Base-by-base conservation (phyloP, 2,797 vertebrate species). In the Eupleurogrammus muticus region DNA sequence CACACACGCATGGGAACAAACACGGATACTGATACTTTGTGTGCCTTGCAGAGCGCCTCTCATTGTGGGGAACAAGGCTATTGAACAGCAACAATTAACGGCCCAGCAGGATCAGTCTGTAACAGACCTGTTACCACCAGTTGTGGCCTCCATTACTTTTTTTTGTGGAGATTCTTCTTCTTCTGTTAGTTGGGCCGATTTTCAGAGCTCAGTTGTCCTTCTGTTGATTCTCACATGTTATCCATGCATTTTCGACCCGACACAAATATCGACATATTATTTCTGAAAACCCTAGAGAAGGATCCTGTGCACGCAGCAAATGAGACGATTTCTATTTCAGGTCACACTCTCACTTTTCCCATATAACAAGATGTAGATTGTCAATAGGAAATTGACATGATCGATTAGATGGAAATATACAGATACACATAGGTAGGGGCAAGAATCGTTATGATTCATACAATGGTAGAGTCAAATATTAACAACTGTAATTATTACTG, bases 251-350 rank as follows among this genome's bases (percentile, higher is more conserved):
- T 67, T 49, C 38, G 59, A 48, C 55, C 54, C 32, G n/a, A 57
- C 38, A 36, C 38, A 1, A n/a, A 28, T 35, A 78, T 72, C 5
- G 81, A 85, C 67, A 24, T 50, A 24, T 13, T 40, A 40, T 1
- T 8, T 19, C 28, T 8, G 63, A 40, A 72, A 63, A 61, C 38
- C 65, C 47, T 0, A 0, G 19, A 46, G 58, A 60, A 42, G 46
- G 48, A 36, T 76, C 46, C 61, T 21, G 55, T 42, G 66, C 35
- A 40, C 55, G 47, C 46, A 73, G 70, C 71, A 82, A 84, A 80
- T 79, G 61, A 88, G 74, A 36, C 61, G 5, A 72, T 85, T 78
- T 83, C 83, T 88, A 75, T 87, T 86, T 87, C 28, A 28, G 34
- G 77, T 58, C 73, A 52, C 57, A 20, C 49, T 24, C n/a, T 67